Evolutionary conservation across 2,113 vertebrate genomes (phyloP).

Genomic region (Chloropsis cyanopogon): DNA sequence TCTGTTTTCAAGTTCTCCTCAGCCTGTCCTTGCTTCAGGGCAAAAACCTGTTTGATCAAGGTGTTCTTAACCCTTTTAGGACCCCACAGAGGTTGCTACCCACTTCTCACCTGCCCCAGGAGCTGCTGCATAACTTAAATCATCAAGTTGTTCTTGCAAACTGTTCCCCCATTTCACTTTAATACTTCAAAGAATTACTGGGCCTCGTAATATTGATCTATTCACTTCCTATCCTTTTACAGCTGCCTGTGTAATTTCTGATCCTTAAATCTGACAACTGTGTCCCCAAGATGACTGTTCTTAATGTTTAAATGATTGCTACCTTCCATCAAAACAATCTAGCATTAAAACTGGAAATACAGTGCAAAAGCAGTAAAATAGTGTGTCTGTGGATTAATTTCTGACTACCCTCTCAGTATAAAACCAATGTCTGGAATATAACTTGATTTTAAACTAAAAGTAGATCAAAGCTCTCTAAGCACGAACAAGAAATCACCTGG

Average conservation of each 20-base stretch:
- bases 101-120: not conserved
- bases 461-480: not conserved
- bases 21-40: not conserved
- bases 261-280: constrained; percentile 62
- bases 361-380: not conserved
- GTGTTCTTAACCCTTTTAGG: not conserved
- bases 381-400: not conserved
- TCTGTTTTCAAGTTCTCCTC: not conserved
- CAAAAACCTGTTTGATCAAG: not conserved
- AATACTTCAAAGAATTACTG: constrained; percentile 37
- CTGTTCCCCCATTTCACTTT: constrained; percentile 19
- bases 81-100: not conserved
- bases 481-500: not conserved
- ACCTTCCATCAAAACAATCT: constrained; percentile 37
- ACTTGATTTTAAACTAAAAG: not conserved
- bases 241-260: constrained; percentile 50
- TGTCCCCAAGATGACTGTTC: constrained; percentile 50
- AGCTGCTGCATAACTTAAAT: not conserved
- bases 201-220: constrained; percentile 58
- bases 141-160: constrained; percentile 35
- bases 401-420: not conserved
- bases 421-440: not conserved
- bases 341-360: constrained; percentile 17
- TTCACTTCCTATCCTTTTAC: constrained; percentile 50
- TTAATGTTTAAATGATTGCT: constrained; percentile 47